phyloP scores from a whole-genome alignment of 2,113 vertebrate genomes.

The Petrocephalus microphthalmus region DNA sequence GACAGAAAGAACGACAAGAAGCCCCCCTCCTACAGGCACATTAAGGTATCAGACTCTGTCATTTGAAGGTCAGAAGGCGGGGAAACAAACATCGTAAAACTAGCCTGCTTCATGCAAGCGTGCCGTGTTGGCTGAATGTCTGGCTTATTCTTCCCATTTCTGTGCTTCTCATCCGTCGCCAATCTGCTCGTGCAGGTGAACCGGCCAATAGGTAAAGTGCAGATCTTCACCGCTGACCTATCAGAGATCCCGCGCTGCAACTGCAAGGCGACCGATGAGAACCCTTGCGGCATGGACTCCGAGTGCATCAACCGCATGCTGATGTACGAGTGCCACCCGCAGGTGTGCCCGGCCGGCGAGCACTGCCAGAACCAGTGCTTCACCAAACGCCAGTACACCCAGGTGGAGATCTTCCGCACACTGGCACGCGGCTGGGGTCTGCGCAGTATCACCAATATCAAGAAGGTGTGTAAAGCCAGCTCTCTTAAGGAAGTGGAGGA shows the following conservation, averaged over 20 bases:
- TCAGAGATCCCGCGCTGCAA: slow-evolving; percentile 94
- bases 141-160: not conserved
- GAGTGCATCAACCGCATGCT: slow-evolving; percentile 98
- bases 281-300: slow-evolving; percentile 86
- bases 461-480: slow-evolving; percentile 68
- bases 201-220: slow-evolving; percentile 85
- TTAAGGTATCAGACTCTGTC: slow-evolving; percentile 65
- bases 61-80: not conserved
- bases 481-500: too few relatives aligned
- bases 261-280: slow-evolving; percentile 89
- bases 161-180: not conserved
- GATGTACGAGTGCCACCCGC: slow-evolving; percentile 90
- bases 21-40: slow-evolving; percentile 90
- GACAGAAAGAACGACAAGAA: slow-evolving; percentile 95
- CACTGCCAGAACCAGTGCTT: slow-evolving; percentile 94
- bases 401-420: slow-evolving; percentile 87
- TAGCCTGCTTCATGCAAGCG: not conserved
- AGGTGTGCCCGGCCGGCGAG: slow-evolving; percentile 83
- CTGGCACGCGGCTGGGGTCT: slow-evolving; percentile 89
- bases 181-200: slow-evolving; percentile 68
- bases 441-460: slow-evolving; percentile 77
- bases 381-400: slow-evolving; percentile 84
- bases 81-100: not conserved
- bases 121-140: not conserved
- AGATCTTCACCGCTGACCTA: slow-evolving; percentile 90